Evolutionary conservation across 2,113 vertebrate genomes (phyloP).

Genomic region (Apus apus): DNA sequence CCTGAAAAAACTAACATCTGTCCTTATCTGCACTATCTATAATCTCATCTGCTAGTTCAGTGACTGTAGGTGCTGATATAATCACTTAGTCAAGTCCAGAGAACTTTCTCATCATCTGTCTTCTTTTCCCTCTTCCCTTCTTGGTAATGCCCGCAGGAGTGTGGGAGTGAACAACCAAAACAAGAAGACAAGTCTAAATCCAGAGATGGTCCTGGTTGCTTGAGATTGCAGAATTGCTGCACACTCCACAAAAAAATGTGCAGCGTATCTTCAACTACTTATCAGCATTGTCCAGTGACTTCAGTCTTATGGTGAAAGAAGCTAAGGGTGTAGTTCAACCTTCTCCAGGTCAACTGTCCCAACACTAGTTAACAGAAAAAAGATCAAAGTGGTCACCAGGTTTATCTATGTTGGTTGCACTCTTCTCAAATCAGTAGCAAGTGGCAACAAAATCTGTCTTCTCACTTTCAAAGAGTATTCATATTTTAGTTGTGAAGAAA

Average conservation of each 20-base stretch:
- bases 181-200: neutral
- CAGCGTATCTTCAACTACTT: neutral
- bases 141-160: neutral
- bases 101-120: neutral
- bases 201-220: neutral
- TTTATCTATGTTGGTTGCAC: neutral
- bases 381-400: neutral
- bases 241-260: neutral
- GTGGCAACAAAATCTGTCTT: neutral
- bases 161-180: neutral
- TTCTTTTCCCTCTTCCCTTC: neutral
- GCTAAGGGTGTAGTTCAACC: neutral
- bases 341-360: neutral
- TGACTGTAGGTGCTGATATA: neutral
- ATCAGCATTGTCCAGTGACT: neutral
- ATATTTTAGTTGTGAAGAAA: neutral
- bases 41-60: neutral
- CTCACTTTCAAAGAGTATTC: neutral
- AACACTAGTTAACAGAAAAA: neutral
- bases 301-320: neutral
- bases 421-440: neutral
- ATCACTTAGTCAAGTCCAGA: neutral
- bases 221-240: neutral
- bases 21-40: neutral
- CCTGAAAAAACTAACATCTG: neutral